These are phyloP conservation scores for Neosilurus hyrtlii DNA, from an alignment of 2,797 vertebrate species.

Conservation along the genomic window DNA sequence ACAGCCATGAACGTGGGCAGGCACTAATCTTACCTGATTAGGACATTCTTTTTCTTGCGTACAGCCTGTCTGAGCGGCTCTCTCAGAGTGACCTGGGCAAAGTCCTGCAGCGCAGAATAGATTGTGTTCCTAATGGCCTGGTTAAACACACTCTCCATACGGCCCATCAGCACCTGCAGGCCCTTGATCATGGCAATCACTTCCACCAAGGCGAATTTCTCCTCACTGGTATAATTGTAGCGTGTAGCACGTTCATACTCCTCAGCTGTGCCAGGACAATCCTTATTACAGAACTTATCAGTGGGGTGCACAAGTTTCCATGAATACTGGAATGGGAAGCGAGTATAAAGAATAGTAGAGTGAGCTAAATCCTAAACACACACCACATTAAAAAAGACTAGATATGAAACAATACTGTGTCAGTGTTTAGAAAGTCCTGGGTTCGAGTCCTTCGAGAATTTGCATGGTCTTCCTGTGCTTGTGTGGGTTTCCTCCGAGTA, in stretches of 20 bases:
- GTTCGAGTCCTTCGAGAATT: no score
- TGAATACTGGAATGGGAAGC: slow-evolving; percentile 79
- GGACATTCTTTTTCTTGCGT: slow-evolving; percentile 97
- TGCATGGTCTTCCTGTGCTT: no score
- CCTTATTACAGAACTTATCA: slow-evolving; percentile 99
- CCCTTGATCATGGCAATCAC: slow-evolving; percentile 99
- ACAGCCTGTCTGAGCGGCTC: slow-evolving; percentile 97
- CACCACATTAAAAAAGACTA: neutral
- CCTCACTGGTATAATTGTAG: slow-evolving; percentile 98
- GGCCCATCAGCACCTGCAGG: slow-evolving; percentile 96
- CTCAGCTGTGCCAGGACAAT: slow-evolving; percentile 95
- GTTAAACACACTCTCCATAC: slow-evolving; percentile 99
- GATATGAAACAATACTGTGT: neutral
- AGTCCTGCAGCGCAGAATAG: slow-evolving; percentile 96
- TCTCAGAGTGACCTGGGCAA: slow-evolving; percentile 91
- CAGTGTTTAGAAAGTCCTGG: no score
- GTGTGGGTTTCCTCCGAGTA: no score
- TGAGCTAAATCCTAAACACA: neutral
- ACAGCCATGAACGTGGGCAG: neutral
- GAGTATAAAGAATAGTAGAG: neutral
- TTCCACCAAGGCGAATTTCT: slow-evolving; percentile 98
- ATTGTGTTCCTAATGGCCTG: slow-evolving; percentile 98
- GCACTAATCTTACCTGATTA: slow-evolving; percentile 79
- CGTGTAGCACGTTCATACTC: slow-evolving; percentile 96
- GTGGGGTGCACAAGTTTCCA: slow-evolving; percentile 99